A percentile compares a stretch with the other conserved stretches of the same genome.
Evolutionary conservation across 2,888 invertebrate species (phyloP).

Genomic region (Flabesymbios commensalis): DNA sequence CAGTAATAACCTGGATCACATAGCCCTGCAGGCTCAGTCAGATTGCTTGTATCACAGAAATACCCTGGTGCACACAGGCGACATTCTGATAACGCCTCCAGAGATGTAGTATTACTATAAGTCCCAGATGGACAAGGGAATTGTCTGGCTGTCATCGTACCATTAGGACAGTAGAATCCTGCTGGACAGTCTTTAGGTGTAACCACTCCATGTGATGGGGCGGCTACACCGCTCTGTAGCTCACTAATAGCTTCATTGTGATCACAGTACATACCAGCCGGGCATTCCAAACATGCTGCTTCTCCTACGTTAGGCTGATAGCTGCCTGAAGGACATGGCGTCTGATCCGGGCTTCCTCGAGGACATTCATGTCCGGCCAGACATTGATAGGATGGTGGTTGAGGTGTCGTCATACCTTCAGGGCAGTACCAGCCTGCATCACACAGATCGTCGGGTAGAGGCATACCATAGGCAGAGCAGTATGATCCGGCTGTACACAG

Average conservation of each 20-base stretch:
- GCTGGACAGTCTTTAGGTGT: conserved; percentile 54
- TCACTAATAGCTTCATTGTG: conserved; percentile 54
- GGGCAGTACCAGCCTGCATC: conserved; percentile 51
- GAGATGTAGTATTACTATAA: conserved; percentile 50
- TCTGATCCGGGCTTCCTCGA: conserved; percentile 45
- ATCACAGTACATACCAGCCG: conserved; percentile 55
- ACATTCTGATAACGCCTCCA: conserved; percentile 48
- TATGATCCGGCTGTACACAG: conserved; percentile 53
- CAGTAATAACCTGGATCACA: conserved; percentile 55
- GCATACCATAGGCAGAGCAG: conserved; percentile 43
- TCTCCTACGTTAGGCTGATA: conserved; percentile 49
- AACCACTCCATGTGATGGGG: conserved; percentile 56
- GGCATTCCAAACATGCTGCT: conserved; percentile 47
- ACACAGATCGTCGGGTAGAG: conserved; percentile 48
- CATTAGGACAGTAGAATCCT: conserved; percentile 54
- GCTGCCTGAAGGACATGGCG: conserved; percentile 49
- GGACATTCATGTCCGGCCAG: conserved; percentile 54
- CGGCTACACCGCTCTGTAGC: conserved; percentile 50
- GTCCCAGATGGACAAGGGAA: conserved; percentile 55
- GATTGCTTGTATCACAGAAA: conserved; percentile 53
- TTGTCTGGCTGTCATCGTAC: conserved; percentile 45
- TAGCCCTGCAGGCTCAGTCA: conserved; percentile 49
- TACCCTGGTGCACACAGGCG: conserved; percentile 48
- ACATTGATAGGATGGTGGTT: conserved; percentile 51
- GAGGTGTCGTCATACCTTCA: conserved; percentile 51